phyloP scores from a whole-genome alignment of 1,140 invertebrate genomes.

The Drosophila subpulchrella region DNA sequence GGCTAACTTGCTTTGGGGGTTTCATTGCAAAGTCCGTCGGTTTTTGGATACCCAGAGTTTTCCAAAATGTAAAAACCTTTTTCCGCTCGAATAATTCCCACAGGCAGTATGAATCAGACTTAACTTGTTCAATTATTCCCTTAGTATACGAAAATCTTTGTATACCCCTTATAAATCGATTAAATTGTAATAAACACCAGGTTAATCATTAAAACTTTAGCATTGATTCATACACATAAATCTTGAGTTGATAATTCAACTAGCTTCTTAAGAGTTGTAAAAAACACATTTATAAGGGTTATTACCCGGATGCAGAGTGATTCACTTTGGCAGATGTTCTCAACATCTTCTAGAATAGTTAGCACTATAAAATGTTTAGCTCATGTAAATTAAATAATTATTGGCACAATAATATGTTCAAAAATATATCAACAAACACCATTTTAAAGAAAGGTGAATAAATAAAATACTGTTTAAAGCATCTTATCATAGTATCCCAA shows the following conservation, averaged over 20 bases:
- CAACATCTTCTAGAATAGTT: background rate
- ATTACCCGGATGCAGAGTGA: background rate
- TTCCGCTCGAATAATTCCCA: no score
- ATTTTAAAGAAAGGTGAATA: no score
- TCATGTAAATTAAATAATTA: no score
- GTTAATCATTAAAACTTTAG: background rate
- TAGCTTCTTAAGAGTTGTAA: background rate
- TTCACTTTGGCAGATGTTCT: background rate
- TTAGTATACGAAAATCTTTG: no score
- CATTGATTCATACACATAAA: background rate
- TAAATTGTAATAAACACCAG: background rate
- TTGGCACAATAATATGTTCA: no score
- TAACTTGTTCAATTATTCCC: no score
- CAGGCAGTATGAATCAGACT: background rate
- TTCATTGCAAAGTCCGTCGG: slow-evolving; percentile 19
- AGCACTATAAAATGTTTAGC: background rate
- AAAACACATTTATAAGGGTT: background rate
- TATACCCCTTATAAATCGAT: background rate
- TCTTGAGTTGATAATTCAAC: background rate
- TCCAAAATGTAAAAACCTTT: background rate
- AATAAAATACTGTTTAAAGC: no score
- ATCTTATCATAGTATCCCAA: no score
- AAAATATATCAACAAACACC: no score
- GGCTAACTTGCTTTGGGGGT: slow-evolving; percentile 8
- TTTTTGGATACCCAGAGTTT: background rate